Evolutionary conservation across 2,113 vertebrate genomes (phyloP).

Genomic region (Neodontobutis hainanensis): DNA sequence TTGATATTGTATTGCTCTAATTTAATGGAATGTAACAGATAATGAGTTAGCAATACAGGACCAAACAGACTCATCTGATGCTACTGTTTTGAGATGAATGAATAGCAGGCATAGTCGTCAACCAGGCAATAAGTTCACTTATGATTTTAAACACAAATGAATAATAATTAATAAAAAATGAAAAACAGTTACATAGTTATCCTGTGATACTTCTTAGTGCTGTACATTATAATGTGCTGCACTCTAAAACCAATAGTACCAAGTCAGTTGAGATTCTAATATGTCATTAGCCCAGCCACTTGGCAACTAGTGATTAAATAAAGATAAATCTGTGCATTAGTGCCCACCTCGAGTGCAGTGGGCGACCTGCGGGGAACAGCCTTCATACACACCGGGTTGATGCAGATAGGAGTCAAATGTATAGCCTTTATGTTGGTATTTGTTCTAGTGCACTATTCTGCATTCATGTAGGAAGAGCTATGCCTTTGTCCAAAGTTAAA

Average conservation of each 20-base stretch:
- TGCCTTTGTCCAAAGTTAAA: too few species aligned
- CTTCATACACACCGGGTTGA: too few species aligned
- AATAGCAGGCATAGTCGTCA: slow-evolving; percentile 30
- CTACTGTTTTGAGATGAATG: slow-evolving; percentile 45
- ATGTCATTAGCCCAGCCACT: slow-evolving; percentile 23
- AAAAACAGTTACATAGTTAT: background rate
- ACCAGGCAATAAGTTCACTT: slow-evolving; percentile 5
- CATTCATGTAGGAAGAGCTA: too few species aligned
- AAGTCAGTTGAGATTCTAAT: slow-evolving; percentile 37
- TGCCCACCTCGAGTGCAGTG: slow-evolving; percentile 33
- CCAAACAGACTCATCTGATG: slow-evolving; percentile 33
- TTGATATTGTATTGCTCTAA: slow-evolving; percentile 38
- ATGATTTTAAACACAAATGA: background rate
- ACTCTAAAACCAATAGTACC: slow-evolving; percentile 10
- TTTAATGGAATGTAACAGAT: slow-evolving; percentile 32
- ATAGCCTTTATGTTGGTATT: too few species aligned
- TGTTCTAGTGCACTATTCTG: too few species aligned
- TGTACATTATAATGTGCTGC: too few species aligned
- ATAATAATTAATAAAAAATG: too few species aligned
- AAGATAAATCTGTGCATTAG: slow-evolving; percentile 38
- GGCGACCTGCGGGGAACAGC: slow-evolving; percentile 64
- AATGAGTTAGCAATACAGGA: slow-evolving; percentile 38
- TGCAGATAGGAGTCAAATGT: too few species aligned
- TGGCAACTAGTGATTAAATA: slow-evolving; percentile 48
- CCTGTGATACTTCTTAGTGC: background rate